Base-by-base conservation (phyloP, 1,140 invertebrate species). In the Drosophila sucinea region DNA sequence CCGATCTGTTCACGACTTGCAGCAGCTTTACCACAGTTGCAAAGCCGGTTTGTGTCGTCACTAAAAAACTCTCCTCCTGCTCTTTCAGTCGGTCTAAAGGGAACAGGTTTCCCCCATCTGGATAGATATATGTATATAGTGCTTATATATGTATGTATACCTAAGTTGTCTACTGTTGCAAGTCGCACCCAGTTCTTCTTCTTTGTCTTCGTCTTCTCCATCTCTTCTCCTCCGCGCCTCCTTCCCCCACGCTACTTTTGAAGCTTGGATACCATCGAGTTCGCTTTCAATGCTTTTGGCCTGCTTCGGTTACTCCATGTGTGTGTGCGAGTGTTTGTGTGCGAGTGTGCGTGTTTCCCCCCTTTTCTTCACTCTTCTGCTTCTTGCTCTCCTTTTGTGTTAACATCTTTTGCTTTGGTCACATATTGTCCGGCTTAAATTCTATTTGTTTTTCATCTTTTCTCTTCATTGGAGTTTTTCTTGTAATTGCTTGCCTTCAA, bases 21-120 rank as follows among this genome's bases (percentile, higher is more conserved):
- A 51, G 25, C 44, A 51, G 44, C 44, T 51, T 51, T 51, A 51
- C 44, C 44, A 27, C 65, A 63, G 73, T 62, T 62, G 67, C 40
- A 76, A 86, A 86, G 81, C 80, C 83, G 84, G 83, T 86, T 86
- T 84, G 77, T 86, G 83, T 86, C 83, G 83, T 86, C 83, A 86
- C 83, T 86, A 77, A 86, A 81, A 86, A 87, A 78, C 30, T 23
- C 30, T 41, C 30, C 11, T 44, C 3, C 6, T 25, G 5, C 44
- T 23, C 23, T 25, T 47, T 51, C 10, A 51, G 44, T 47, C n/a
- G 47, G 40, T 56, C 65, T 54, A 30, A 66, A 41, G 7, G 60
- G 66, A 86, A 86, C 83, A 73, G 83, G 83, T 83, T 83, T 82
- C 55, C 63, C 47, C 60, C 40, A 38, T 57, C 40, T n/a, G 29